Percentiles rank a stretch among this genome's conserved stretches.
These are phyloP conservation scores for Antedon mediterranea DNA, from an alignment of 53 echinoderm and acorn worm species.

Conservation along the genomic window DNA sequence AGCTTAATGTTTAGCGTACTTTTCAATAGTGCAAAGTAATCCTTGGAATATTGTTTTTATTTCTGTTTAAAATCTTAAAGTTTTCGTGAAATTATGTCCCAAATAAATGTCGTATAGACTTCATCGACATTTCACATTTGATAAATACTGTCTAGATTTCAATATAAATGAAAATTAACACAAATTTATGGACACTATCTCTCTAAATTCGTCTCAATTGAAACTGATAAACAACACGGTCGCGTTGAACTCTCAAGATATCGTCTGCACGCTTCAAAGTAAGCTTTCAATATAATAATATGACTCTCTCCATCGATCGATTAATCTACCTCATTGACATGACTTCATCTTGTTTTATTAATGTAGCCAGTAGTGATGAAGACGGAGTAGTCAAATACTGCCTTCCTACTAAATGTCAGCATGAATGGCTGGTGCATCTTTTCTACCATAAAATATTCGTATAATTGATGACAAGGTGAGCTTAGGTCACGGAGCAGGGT, in stretches of 20 bases:
- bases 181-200: background rate
- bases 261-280: background rate
- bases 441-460: background rate
- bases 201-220: background rate
- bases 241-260: background rate
- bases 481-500: background rate
- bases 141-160: background rate
- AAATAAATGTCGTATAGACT: too few relatives aligned
- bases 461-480: background rate
- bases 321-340: background rate
- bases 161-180: background rate
- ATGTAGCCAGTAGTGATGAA: background rate
- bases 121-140: background rate
- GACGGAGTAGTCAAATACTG: background rate
- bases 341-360: background rate
- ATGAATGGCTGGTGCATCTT: background rate
- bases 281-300: background rate
- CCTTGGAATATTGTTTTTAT: too few relatives aligned
- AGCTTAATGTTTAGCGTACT: too few relatives aligned
- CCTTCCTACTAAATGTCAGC: background rate
- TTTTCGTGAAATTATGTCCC: too few relatives aligned
- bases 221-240: background rate
- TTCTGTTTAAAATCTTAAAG: too few relatives aligned
- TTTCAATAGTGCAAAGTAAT: too few relatives aligned
- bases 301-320: background rate